Evolutionary conservation across 2,113 vertebrate species (phyloP).

Genomic region (Thunnus maccoyii): DNA sequence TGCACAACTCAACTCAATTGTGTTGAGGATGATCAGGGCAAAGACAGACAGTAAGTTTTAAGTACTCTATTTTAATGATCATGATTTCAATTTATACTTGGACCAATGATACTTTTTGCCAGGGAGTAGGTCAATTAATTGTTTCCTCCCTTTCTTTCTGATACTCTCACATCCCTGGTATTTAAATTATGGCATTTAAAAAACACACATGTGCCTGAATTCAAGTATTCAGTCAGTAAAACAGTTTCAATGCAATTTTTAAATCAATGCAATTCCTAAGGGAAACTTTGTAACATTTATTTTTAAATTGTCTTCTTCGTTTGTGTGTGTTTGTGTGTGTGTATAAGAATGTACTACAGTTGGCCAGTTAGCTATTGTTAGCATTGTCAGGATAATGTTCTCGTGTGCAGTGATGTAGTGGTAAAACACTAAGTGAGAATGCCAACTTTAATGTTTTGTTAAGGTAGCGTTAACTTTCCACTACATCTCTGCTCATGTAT

Average conservation of each 20-base stretch:
- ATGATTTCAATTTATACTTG: not conserved
- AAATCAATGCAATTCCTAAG: slow-evolving; percentile 50
- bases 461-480: not conserved
- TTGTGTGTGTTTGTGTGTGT: not conserved
- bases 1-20: not conserved
- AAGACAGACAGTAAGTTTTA: not conserved
- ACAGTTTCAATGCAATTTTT: slow-evolving; percentile 52
- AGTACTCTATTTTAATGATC: not conserved
- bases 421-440: not conserved
- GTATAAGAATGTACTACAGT: not conserved
- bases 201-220: slow-evolving; percentile 10
- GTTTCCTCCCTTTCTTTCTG: too few species aligned
- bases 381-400: not conserved
- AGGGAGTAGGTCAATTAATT: too few species aligned
- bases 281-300: slow-evolving; percentile 1
- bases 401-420: not conserved
- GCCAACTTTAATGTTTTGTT: not conserved
- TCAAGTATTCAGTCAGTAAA: slow-evolving; percentile 20
- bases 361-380: too few species aligned
- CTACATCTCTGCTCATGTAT: not conserved
- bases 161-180: not conserved
- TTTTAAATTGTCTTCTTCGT: not conserved
- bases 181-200: not conserved
- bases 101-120: not conserved
- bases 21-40: not conserved